Base-by-base conservation (phyloP, 2,888 invertebrate genomes). In the Brachylomia viminalis region DNA sequence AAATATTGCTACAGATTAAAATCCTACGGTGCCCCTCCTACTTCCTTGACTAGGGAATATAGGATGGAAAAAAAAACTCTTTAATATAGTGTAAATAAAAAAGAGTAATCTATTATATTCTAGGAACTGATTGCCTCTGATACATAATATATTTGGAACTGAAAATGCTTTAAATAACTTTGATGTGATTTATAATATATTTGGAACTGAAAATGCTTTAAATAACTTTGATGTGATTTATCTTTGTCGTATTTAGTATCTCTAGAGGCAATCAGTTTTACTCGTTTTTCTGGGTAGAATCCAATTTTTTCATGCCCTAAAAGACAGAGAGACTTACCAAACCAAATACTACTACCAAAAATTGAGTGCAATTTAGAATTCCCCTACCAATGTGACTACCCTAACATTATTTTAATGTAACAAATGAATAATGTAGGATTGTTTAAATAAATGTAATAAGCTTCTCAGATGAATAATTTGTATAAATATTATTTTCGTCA, bases 371-470 rank as follows among this genome's bases (percentile, higher is more conserved):
- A n/a, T 68, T 17, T 20, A 3, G 15, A 20, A 23, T 61, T 7
- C 20, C 20, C 20, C 38, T 38, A 38, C 38, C 38, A 56, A 0
- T 38, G 45, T 38, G 49, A 45, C 77, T 79, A 38, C 79, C 75
- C 69, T 74, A 49, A 49, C 10, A n/a, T 17, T 56, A 11, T 2
- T 5, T 64, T 58, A 20, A 13, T 54, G 54, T 78, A 66, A 79
- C 49, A 68, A 84, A 80, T 79, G 38, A 80, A 82, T 52, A 76
- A 77, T 68, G 15, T 66, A 77, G 33, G 30, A 47, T 61, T 79
- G 54, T 47, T 64, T 69, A 72, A 59, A 78, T 72, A 79, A 42
- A 79, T 49, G 49, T 72, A 79, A 80, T 66, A 76, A 84, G 61
- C 72, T 75, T 65, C 20, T 66, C 66, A 71, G 64, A 75, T 76